Percentiles rank a stretch among this genome's conserved stretches.
phyloP scores from a whole-genome alignment of 2,797 vertebrate species.

The Ctenochaetus hawaiiensis region DNA sequence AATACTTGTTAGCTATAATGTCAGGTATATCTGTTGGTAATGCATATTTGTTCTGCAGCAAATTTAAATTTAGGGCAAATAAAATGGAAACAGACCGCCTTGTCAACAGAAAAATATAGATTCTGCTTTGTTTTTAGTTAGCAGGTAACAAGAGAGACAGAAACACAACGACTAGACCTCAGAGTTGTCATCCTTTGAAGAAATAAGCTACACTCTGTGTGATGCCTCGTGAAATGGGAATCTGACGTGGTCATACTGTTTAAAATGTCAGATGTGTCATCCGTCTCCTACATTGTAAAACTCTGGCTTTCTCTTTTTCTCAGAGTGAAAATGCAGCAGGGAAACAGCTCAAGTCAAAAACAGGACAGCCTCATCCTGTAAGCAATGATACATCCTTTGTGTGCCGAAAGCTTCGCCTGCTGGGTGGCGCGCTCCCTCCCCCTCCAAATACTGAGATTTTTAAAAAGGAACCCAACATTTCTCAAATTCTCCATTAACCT shows the following conservation, averaged over 20 bases:
- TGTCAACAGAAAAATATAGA: constrained; percentile 41
- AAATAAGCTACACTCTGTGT: constrained; percentile 17
- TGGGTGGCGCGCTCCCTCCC: constrained; percentile 18
- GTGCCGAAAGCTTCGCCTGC: constrained; percentile 33
- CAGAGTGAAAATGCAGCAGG: constrained; percentile 4
- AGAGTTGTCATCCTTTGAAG: constrained; percentile 35
- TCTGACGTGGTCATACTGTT: constrained; percentile 12
- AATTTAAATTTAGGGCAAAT: constrained; percentile 42
- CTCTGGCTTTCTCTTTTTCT: neutral
- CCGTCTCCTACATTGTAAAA: constrained; percentile 16
- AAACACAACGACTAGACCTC: constrained; percentile 19
- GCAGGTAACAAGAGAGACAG: constrained; percentile 47
- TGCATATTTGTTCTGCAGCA: constrained; percentile 35
- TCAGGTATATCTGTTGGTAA: constrained; percentile 33
- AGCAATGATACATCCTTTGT: constrained; percentile 10
- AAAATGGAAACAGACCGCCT: constrained; percentile 39
- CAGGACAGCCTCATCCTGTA: constrained; percentile 13
- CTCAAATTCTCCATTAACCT: constrained; percentile 59
- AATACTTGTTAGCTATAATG: constrained; percentile 45
- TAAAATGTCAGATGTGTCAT: constrained; percentile 34
- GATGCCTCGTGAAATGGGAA: constrained; percentile 31
- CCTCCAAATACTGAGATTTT: constrained; percentile 21
- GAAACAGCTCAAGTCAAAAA: constrained; percentile 3
- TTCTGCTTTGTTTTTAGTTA: constrained; percentile 42
- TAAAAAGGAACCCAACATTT: constrained; percentile 46